Conservation (phyloP, 2,113 vertebrate genomes). For the Prolemur simus region DNA sequence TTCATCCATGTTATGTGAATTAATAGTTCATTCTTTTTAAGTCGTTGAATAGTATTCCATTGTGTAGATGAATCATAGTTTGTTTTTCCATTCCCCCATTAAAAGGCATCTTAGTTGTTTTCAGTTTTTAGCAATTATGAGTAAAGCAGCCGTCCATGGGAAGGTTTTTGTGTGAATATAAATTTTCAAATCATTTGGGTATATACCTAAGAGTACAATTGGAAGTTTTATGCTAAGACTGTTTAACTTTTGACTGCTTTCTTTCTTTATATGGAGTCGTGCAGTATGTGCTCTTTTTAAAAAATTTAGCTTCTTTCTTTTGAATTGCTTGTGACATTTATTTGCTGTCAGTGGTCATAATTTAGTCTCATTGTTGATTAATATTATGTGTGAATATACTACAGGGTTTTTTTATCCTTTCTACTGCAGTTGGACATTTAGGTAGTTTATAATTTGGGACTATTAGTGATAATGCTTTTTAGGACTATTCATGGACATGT, state of each 20-base stretch:
- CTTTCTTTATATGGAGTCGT: background rate
- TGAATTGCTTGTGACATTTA: background rate
- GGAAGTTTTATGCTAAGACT: background rate
- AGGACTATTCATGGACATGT: background rate
- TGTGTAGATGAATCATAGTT: constrained; percentile 28
- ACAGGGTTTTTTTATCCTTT: background rate
- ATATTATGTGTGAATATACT: background rate
- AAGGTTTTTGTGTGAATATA: background rate
- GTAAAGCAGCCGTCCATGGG: background rate
- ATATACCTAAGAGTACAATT: background rate
- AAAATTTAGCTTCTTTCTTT: background rate
- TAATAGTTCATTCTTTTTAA: constrained; percentile 37
- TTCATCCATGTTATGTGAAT: background rate
- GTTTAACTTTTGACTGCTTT: constrained; percentile 2
- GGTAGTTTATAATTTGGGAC: background rate
- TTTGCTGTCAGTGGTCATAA: background rate
- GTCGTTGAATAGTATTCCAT: constrained; percentile 19
- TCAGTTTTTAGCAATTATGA: background rate
- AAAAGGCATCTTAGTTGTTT: background rate
- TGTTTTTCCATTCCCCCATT: background rate
- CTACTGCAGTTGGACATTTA: background rate
- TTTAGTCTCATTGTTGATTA: background rate
- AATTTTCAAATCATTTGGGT: constrained; percentile 24
- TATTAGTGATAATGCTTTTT: background rate
- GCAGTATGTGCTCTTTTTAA: background rate